A percentile compares a stretch with the other conserved stretches of the same genome.
Conservation (phyloP, 2,797 vertebrate species). For the Sphenopsis melanotis region DNA sequence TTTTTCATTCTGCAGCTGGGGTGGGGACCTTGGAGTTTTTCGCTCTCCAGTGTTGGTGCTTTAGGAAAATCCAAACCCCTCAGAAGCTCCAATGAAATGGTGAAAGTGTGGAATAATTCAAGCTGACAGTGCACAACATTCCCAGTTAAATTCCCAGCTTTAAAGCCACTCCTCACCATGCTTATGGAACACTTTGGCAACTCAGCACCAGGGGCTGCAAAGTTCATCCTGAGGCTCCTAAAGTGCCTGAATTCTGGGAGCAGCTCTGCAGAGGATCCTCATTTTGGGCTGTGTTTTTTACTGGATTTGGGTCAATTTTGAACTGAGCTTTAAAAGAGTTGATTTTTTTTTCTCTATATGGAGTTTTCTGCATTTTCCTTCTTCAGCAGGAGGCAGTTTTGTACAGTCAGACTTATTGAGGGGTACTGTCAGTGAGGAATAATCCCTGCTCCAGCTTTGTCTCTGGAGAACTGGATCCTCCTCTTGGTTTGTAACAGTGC, state of each 20-base stretch:
- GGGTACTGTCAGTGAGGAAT: neutral
- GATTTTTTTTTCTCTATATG: neutral
- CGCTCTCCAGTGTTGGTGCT: neutral
- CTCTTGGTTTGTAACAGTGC: neutral
- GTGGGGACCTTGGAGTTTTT: neutral
- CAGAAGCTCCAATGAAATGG: neutral
- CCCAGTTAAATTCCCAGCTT: neutral
- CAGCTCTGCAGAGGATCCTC: neutral
- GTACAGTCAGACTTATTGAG: fast-evolving
- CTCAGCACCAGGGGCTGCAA: neutral
- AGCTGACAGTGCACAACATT: neutral
- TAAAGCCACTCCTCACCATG: neutral
- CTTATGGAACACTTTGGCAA: neutral
- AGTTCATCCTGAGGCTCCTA: neutral
- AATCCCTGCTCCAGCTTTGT: neutral
- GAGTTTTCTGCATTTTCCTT: neutral
- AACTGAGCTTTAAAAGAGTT: neutral
- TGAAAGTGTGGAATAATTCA: neutral
- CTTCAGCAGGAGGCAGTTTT: neutral
- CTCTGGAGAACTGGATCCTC: neutral
- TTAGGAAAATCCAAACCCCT: neutral
- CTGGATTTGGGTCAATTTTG: neutral
- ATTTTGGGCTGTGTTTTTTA: neutral
- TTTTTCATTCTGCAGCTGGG: neutral
- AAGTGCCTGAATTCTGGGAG: neutral